Evolutionary conservation across 1,140 invertebrate species (phyloP).

Genomic region (Sinella curviseta): DNA sequence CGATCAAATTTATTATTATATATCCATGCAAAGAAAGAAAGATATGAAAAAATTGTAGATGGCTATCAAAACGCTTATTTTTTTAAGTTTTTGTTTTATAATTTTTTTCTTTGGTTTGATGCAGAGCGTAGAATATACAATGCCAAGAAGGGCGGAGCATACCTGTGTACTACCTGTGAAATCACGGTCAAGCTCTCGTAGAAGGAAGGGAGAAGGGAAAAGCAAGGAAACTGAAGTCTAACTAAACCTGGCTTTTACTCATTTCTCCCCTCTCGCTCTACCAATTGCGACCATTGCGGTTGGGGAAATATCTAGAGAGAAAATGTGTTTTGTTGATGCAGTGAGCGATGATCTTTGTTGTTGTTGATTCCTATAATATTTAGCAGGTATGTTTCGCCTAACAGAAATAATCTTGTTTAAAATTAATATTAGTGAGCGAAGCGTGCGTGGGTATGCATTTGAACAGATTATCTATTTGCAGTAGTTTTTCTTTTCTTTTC

Average conservation of each 20-base stretch:
- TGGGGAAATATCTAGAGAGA: slow-evolving; percentile 1
- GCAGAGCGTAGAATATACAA: slow-evolving; percentile 26
- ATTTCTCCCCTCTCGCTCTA: slow-evolving; percentile 17
- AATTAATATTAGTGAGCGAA: not conserved
- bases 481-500: no score
- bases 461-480: no score
- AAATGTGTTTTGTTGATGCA: not conserved
- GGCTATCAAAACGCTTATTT: slow-evolving; percentile 10
- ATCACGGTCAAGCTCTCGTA: slow-evolving; percentile 25
- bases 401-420: not conserved
- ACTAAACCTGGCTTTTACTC: slow-evolving; percentile 24
- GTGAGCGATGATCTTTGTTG: slow-evolving; percentile 13
- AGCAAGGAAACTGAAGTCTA: slow-evolving; percentile 25
- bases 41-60: not conserved
- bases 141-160: slow-evolving; percentile 24
- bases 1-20: not conserved
- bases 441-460: not conserved
- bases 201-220: slow-evolving; percentile 25
- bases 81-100: slow-evolving; percentile 3
- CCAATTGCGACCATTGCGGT: slow-evolving; percentile 22
- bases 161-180: slow-evolving; percentile 25
- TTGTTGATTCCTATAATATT: slow-evolving; percentile 3
- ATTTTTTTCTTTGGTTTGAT: slow-evolving; percentile 20
- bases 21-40: not conserved
- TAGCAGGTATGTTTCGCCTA: slow-evolving; percentile 25